Conservation (phyloP, 2,888 invertebrate genomes). For the Sarcophaga subvicina region DNA sequence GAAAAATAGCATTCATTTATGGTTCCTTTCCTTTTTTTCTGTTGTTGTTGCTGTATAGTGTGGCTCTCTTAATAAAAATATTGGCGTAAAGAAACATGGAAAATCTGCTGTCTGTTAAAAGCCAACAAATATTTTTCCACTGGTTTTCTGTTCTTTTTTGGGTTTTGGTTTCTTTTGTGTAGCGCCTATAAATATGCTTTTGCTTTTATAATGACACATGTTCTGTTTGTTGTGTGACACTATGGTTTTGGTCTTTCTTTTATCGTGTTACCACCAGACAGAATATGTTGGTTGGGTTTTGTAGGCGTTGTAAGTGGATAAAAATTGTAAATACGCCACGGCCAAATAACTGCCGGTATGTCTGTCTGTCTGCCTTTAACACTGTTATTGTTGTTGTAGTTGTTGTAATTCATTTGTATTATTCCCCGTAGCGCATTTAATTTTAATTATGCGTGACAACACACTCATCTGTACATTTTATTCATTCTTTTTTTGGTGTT, state of each 20-base stretch:
- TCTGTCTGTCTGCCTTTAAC: neutral
- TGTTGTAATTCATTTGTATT: conserved; percentile 76
- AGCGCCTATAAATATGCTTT: conserved; percentile 55
- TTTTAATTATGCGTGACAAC: conserved; percentile 81
- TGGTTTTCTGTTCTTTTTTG: conserved; percentile 5
- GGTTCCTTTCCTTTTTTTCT: conserved; percentile 1
- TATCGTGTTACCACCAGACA: neutral
- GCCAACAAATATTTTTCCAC: neutral
- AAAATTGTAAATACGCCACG: no score
- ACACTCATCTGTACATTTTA: conserved; percentile 69
- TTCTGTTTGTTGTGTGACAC: conserved; percentile 2
- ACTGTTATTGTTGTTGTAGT: conserved; percentile 71
- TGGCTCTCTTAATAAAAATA: conserved; percentile 24
- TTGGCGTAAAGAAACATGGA: conserved; percentile 25
- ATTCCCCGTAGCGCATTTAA: conserved; percentile 80
- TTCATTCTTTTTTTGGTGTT: neutral
- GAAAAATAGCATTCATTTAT: neutral
- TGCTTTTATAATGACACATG: conserved; percentile 45
- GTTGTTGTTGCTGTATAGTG: no score
- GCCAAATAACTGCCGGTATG: neutral
- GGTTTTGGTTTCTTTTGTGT: conserved; percentile 34
- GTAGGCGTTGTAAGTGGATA: neutral
- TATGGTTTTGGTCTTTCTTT: neutral
- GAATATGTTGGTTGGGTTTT: neutral
- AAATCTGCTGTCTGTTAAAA: conserved; percentile 29